Evolutionary conservation across 2,113 vertebrate genomes (phyloP), one percentile per base, ranked within the genome.

Genomic region (Sclerurus mexicanus): DNA sequence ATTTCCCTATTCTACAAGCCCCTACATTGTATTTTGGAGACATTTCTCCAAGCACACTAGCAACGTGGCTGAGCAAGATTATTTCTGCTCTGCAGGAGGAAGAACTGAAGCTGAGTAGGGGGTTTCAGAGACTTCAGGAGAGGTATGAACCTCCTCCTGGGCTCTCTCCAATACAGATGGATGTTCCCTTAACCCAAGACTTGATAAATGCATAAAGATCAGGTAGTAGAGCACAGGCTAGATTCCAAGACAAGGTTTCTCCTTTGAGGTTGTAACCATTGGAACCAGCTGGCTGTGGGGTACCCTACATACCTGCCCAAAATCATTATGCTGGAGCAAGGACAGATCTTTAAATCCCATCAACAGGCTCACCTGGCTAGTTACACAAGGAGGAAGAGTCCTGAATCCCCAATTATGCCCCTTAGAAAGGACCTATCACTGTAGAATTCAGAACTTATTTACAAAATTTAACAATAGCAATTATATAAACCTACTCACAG

Each of bases 401-500:
- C 73, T 27, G 40, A 39, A 20, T 20, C 49, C 64, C 31, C 14
- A 9, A 2, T 33, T 8, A 22, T 6, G 3, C 4, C 55, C 35
- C 64, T 67, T 42, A 28, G 74, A 64, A 35, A 83, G 30, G 37
- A 10, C 33, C 66, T 28, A 50, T 79, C 7, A 1, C 91, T 1
- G 3, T 2, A 59, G 47, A 88, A 30, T 71, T 67, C 68, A 21
- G 20, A 59, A 44, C 74, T 95, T 89, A 83, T 80, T 92, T 87
- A 67, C 42, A 28, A 64, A 49, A 59, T 52, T 84, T 76, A 84
- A 87, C 94, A 96, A 92, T 33, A 44, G 60, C 76, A 75, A 72
- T 91, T 81, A n/a, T 6, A 78, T 44, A 93, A 91, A 96, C 85
- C 89, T 91, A 52, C 52, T 92, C 47, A n/a, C 89, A 95, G 82